These are phyloP conservation scores for Cabera pusaria DNA, from an alignment of 2,888 invertebrate genomes.

Conservation along the genomic window DNA sequence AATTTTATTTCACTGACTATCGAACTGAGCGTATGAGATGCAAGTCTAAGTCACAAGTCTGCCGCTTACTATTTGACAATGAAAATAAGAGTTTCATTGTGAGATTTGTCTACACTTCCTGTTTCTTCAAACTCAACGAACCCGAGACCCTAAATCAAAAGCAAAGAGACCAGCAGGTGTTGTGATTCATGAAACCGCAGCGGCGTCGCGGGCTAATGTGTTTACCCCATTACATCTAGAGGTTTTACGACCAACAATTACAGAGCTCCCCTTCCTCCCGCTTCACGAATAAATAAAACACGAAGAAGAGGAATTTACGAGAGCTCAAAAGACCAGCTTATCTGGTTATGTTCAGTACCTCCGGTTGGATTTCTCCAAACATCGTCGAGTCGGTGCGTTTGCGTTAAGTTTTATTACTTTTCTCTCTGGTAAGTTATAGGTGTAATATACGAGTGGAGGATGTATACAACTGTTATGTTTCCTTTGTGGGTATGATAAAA, in stretches of 20 bases:
- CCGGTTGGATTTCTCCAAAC: constrained; percentile 69
- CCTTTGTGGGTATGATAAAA: constrained; percentile 58
- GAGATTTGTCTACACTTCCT: no score
- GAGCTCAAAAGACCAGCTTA: constrained; percentile 42
- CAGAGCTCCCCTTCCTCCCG: constrained; percentile 40
- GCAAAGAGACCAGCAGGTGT: constrained; percentile 63
- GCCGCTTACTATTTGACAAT: no score
- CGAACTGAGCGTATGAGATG: background rate
- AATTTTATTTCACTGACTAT: background rate
- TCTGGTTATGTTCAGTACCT: constrained; percentile 55
- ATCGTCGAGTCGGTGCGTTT: constrained; percentile 63
- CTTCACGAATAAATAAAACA: constrained; percentile 33
- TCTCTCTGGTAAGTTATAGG: constrained; percentile 72
- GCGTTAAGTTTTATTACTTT: constrained; percentile 79
- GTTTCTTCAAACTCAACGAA: constrained; percentile 8
- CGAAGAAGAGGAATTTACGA: constrained; percentile 31
- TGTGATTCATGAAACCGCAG: constrained; percentile 60
- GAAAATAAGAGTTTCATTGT: no score
- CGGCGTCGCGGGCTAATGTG: constrained; percentile 64
- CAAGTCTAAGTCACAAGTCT: no score
- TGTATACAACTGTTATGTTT: constrained; percentile 52
- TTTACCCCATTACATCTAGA: constrained; percentile 70
- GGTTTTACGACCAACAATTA: constrained; percentile 49
- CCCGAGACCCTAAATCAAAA: constrained; percentile 44
- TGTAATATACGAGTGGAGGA: constrained; percentile 57